These are phyloP conservation scores for Aphis craccivora DNA, from an alignment of 1,140 invertebrate genomes.

Conservation along the genomic window DNA sequence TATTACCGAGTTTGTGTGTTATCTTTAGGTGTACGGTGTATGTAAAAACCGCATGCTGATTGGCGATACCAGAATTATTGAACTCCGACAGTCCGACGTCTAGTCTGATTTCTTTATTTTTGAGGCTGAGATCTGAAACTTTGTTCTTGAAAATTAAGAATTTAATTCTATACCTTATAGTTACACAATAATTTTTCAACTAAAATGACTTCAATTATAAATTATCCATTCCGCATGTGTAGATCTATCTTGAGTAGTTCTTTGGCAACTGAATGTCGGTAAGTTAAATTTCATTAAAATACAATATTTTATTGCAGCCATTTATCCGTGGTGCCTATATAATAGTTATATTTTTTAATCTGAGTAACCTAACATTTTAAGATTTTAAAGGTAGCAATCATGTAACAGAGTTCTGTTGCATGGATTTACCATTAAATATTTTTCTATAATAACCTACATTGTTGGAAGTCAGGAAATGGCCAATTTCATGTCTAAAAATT, in stretches of 20 bases:
- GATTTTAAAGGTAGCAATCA: not conserved
- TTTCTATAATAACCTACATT: no score
- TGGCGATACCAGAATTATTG: no score
- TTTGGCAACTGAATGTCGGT: constrained; percentile 13
- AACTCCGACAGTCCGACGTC: no score
- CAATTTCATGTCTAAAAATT: not conserved
- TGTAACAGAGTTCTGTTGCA: not conserved
- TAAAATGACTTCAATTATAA: constrained; percentile 29
- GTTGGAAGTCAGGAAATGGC: no score
- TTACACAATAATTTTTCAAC: not conserved
- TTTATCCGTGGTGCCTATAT: not conserved
- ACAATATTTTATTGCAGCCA: not conserved
- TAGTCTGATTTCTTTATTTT: not conserved
- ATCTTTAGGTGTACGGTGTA: no score
- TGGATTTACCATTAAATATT: no score
- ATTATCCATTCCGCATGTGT: not conserved
- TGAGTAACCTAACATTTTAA: not conserved
- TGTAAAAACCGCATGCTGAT: not conserved
- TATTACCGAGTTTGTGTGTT: no score
- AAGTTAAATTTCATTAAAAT: not conserved
- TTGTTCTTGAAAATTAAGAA: not conserved
- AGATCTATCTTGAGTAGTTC: not conserved
- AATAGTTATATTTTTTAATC: not conserved
- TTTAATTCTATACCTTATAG: not conserved
- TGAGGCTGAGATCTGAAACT: not conserved